Percentiles rank a stretch among this genome's conserved stretches.
phyloP scores from a whole-genome alignment of 1,140 invertebrate genomes.

The Drosophila busckii region DNA sequence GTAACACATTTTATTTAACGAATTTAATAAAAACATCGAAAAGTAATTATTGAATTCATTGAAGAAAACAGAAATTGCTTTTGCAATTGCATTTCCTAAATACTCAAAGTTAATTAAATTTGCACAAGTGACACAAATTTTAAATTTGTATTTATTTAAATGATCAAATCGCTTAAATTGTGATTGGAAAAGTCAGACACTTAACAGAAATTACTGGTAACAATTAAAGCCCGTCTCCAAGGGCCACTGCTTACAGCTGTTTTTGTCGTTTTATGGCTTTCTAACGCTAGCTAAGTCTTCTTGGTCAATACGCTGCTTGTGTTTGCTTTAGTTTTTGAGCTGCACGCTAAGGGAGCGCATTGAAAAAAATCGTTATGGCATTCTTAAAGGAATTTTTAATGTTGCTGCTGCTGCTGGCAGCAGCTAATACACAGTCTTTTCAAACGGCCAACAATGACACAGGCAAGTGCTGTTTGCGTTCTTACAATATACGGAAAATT shows the following conservation, averaged over 20 bases:
- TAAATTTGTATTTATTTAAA: no score
- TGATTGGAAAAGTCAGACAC: constrained; percentile 11
- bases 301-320: neutral
- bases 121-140: no score
- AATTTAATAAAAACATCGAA: neutral
- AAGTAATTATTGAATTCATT: no score
- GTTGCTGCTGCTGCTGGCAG: neutral
- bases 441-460: constrained; percentile 1
- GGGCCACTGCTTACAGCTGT: constrained; percentile 13
- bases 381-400: neutral
- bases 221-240: neutral
- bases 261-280: neutral
- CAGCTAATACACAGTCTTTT: neutral
- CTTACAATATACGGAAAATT: neutral
- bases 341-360: neutral
- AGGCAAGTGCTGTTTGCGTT: constrained; percentile 2
- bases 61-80: no score
- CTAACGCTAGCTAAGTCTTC: neutral
- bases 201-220: neutral
- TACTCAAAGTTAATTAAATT: no score
- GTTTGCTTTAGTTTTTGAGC: constrained; percentile 6
- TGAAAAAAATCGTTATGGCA: neutral
- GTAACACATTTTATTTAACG: neutral
- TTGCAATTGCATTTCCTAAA: no score
- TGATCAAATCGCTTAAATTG: no score